A percentile compares a stretch with the other conserved stretches of the same genome.
Conservation (phyloP, 2,113 vertebrate genomes). For the Stigmatopora nigra region DNA sequence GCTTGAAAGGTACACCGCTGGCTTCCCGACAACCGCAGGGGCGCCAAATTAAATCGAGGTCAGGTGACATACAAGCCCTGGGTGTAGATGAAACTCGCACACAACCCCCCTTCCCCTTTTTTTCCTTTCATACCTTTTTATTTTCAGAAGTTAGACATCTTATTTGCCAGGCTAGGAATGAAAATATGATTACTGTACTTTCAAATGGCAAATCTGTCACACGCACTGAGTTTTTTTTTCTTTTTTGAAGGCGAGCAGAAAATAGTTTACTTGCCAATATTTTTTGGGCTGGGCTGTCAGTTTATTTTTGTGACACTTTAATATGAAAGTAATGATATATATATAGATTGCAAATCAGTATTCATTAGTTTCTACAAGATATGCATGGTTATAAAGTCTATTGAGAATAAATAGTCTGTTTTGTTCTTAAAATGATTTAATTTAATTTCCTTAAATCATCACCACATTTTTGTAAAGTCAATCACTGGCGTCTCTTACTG, state of each 20-base stretch:
- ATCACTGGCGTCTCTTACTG: too few species aligned
- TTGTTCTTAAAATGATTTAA: too few species aligned
- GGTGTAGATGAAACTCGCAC: conserved; percentile 26
- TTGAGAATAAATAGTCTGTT: too few species aligned
- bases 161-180: neutral
- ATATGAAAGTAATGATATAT: neutral
- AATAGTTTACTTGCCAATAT: neutral
- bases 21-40: conserved; percentile 49
- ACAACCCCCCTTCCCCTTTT: conserved; percentile 9
- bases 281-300: neutral
- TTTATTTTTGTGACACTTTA: neutral
- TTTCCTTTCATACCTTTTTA: conserved; percentile 7
- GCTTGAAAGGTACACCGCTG: conserved; percentile 63
- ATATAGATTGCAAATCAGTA: neutral
- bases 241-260: neutral
- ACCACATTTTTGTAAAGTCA: too few species aligned
- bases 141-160: neutral
- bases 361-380: neutral
- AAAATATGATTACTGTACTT: neutral
- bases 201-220: neutral
- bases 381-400: too few species aligned
- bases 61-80: conserved; percentile 55
- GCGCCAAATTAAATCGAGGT: conserved; percentile 58
- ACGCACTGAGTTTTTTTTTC: neutral
- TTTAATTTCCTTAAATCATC: too few species aligned